Percentiles rank a stretch among this genome's conserved stretches.
These are phyloP conservation scores for Columba janthina DNA, from an alignment of 2,113 vertebrate species.

Conservation along the genomic window DNA sequence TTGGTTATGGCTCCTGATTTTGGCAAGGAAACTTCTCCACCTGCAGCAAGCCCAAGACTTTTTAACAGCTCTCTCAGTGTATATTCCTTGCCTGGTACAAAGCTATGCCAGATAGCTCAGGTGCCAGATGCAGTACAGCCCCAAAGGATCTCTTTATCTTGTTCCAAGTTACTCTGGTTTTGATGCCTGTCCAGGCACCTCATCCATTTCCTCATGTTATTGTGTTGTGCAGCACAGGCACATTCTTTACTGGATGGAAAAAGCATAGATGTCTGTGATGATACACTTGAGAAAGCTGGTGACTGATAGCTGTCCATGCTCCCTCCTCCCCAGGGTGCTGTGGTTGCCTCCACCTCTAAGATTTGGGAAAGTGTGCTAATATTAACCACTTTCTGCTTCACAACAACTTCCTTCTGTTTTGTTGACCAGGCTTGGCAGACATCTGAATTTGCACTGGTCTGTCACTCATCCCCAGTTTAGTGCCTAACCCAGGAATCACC, in stretches of 20 bases:
- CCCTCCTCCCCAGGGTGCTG: not conserved
- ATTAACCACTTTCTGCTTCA: not conserved
- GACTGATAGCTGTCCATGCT: not conserved
- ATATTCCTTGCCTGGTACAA: not conserved
- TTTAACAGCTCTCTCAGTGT: not conserved
- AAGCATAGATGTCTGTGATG: not conserved
- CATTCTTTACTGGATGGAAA: not conserved
- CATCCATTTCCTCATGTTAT: not conserved
- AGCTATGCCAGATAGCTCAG: not conserved
- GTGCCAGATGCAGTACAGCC: not conserved
- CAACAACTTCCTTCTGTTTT: not conserved
- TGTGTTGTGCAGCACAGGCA: not conserved
- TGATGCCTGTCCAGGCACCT: not conserved
- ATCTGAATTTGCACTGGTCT: not conserved
- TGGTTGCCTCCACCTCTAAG: not conserved
- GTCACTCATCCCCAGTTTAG: not conserved
- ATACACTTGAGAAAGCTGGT: not conserved
- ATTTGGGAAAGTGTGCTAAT: not conserved
- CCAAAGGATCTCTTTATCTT: not conserved
- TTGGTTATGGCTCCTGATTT: not conserved
- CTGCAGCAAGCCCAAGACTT: not conserved
- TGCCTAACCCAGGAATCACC: not conserved
- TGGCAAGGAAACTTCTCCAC: not conserved
- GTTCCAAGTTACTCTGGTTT: not conserved
- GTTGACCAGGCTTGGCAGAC: not conserved